Conservation (phyloP, 2,888 invertebrate species). For the Tetranychus piercei region DNA sequence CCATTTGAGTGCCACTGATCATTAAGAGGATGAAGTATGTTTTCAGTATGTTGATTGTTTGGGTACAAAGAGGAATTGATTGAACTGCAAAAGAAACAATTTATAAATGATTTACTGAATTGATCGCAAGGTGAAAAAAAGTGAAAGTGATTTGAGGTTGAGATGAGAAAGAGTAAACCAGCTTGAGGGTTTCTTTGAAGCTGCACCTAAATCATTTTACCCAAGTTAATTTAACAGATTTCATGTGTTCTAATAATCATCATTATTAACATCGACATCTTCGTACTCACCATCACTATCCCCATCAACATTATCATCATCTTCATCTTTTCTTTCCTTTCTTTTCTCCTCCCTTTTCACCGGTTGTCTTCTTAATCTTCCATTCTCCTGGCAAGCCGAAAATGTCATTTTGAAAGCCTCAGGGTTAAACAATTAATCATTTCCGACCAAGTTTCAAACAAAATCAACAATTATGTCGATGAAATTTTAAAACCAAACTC, state of each 20-base stretch:
- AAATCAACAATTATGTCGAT: neutral
- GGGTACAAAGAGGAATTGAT: neutral
- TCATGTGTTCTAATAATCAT: neutral
- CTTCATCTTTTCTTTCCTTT: neutral
- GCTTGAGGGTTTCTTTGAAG: neutral
- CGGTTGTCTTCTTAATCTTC: neutral
- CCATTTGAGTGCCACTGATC: too few relatives aligned
- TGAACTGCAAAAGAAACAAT: neutral
- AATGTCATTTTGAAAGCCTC: neutral
- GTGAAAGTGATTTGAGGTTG: neutral
- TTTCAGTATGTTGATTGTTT: neutral
- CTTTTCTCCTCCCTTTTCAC: neutral
- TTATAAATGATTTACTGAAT: conserved; percentile 3
- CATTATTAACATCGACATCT: neutral
- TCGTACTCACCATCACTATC: neutral
- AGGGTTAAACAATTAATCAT: neutral
- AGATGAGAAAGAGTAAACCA: neutral
- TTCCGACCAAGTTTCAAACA: neutral
- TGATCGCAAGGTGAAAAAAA: neutral
- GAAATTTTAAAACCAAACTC: neutral
- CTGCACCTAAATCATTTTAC: neutral
- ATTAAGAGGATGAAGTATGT: too few relatives aligned
- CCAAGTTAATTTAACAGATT: neutral
- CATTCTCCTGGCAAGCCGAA: neutral
- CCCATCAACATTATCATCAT: neutral